A percentile compares a stretch with the other conserved stretches of the same genome.
Conservation (phyloP, 53 echinoderm and acorn worm species). For the Glandiceps talaboti region DNA sequence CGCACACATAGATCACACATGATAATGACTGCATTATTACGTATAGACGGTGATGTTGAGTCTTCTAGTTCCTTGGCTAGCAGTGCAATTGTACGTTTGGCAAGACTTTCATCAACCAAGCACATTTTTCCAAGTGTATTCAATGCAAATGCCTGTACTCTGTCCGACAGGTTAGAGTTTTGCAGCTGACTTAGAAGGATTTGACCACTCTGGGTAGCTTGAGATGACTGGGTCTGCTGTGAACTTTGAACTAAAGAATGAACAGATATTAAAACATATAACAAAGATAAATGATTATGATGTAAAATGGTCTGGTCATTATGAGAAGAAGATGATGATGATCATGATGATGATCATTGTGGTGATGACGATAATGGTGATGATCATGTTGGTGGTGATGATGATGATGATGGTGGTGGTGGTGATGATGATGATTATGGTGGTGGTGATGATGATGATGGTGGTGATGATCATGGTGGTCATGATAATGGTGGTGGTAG, state of each 20-base stretch:
- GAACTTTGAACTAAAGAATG: background rate
- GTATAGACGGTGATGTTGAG: conserved; percentile 39
- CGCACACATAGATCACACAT: conserved; percentile 94
- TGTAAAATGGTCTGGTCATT: too few species aligned
- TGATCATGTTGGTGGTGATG: too few species aligned
- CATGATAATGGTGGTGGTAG: too few species aligned
- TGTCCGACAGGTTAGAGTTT: conserved; percentile 47
- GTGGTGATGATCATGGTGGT: too few species aligned
- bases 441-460: too few species aligned
- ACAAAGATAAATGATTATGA: too few species aligned
- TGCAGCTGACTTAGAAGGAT: conserved; percentile 69
- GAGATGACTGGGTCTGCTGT: conserved; percentile 34
- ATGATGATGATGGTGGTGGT: too few species aligned
- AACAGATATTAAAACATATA: too few species aligned
- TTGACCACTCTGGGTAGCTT: conserved; percentile 33
- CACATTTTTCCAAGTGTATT: conserved; percentile 90
- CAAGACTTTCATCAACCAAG: conserved; percentile 68
- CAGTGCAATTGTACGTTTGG: conserved; percentile 77
- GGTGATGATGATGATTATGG: too few species aligned
- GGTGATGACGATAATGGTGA: too few species aligned
- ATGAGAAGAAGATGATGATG: too few species aligned
- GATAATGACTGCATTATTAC: conserved; percentile 79
- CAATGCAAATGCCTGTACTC: conserved; percentile 73
- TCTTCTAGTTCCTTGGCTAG: conserved; percentile 83
- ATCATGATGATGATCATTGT: too few species aligned